Base-by-base conservation (phyloP, 1,140 invertebrate species). In the Andricus grossulariae region DNA sequence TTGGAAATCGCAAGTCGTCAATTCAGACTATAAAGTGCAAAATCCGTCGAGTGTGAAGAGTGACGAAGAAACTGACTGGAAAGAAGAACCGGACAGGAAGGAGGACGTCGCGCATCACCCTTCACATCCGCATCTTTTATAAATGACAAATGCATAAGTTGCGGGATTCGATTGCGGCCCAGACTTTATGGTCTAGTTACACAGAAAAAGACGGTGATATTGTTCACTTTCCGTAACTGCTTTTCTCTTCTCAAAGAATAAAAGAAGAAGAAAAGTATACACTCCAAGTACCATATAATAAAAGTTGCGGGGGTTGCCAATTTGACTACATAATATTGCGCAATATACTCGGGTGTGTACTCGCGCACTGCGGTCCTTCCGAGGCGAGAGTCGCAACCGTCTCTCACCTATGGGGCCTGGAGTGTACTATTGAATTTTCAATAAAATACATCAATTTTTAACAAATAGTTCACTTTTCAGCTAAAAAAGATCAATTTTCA, bases 131-230 rank as follows among this genome's bases (percentile, higher is more conserved):
- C 60, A 66, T 66, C 60, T 66, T 66, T 39, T 66, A 32, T 32
- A 32, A 10, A 45, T 45, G 39, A 57, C 66, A 73, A 73, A 73
- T 73, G 39, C 52, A 73, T 71, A 57, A 50, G 19, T 50, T 57
- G 66, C 76, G 71, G 74, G 79, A 82, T 77, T 76, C 77, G 72
- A 85, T 83, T 73, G 73, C 74, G 51, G 73, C 75, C 51, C 81
- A 85, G 82, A 86, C 84, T 84, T 86, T 80, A 84, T 83, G 83
- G 83, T 84, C 84, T 85, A 86, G 77, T 88, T 88, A 73, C 54
- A 72, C 16, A 72, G 73, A 77, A 49, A 75, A 77, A 81, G 78
- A 80, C 75, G 80, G 45, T 60, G 76, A 82, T 81, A 80, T 71
- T 76, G 74, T 77, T 77, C 77, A 79, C 71, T 81, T 85, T 84